phyloP scores from a whole-genome alignment of 1,140 invertebrate species.

The Aphelinus certus region DNA sequence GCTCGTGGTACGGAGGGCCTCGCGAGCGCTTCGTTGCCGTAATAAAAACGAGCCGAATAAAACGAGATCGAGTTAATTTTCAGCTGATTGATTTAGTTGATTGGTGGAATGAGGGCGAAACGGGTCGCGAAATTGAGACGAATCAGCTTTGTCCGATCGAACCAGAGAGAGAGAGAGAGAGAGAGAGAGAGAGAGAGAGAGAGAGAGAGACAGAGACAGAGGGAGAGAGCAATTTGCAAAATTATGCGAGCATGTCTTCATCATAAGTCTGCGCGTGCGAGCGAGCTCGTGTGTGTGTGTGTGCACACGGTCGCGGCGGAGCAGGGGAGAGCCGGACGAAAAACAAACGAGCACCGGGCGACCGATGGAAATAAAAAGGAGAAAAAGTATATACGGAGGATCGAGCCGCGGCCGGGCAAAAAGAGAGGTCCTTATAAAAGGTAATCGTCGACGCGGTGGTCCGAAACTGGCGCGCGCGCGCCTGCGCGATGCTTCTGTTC shows the following conservation, averaged over 20 bases:
- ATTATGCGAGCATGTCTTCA: not conserved
- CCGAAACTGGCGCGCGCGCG: not conserved
- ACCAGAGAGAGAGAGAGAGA: not conserved
- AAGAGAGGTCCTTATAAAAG: conserved; percentile 34
- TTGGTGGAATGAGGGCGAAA: no score
- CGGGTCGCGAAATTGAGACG: no score
- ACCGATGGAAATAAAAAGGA: conserved; percentile 7
- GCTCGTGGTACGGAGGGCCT: no score
- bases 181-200: not conserved
- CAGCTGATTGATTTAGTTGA: no score
- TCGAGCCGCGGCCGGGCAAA: not conserved
- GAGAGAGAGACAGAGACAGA: no score
- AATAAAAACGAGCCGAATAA: no score
- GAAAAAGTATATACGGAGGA: conserved; percentile 28
- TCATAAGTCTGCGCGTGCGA: conserved; percentile 6
- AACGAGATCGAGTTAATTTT: not conserved
- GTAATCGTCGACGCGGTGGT: conserved; percentile 50
- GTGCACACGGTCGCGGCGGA: not conserved
- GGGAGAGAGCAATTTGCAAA: not conserved
- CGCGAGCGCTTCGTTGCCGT: no score
- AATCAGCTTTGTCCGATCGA: not conserved
- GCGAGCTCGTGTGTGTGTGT: not conserved
- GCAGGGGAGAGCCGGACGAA: not conserved
- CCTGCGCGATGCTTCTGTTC: conserved; percentile 43
- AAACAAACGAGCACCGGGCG: not conserved